Evolutionary conservation across 2,113 vertebrate genomes (phyloP).

Genomic region (Sylvietta virens): DNA sequence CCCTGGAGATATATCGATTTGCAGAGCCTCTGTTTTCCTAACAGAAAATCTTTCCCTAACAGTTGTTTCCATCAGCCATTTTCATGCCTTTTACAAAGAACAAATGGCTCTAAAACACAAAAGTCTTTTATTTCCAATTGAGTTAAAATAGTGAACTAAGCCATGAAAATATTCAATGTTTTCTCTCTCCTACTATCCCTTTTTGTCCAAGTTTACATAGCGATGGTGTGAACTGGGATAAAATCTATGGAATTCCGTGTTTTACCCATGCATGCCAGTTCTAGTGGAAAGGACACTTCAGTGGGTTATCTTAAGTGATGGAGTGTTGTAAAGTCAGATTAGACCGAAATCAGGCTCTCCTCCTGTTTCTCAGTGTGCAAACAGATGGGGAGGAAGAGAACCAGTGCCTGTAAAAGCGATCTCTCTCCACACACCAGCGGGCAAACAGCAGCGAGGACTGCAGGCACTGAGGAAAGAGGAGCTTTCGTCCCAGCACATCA

Average conservation of each 20-base stretch:
- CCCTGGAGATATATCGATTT: not conserved
- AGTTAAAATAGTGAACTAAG: not conserved
- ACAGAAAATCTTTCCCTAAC: not conserved
- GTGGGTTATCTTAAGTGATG: not conserved
- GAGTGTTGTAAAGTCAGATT: not conserved
- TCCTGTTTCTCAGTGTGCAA: not conserved
- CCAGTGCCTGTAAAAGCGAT: not conserved
- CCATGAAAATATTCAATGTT: not conserved
- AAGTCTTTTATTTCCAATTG: not conserved
- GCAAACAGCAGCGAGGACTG: not conserved
- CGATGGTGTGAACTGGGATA: not conserved
- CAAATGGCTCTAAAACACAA: not conserved
- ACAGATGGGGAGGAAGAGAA: not conserved
- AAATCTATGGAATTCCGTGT: not conserved
- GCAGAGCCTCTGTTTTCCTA: not conserved
- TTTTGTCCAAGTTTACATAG: not conserved
- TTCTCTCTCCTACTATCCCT: not conserved
- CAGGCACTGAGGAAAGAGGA: not conserved
- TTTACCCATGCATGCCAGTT: not conserved
- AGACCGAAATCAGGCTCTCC: not conserved
- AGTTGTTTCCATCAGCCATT: not conserved
- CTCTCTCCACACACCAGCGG: not conserved
- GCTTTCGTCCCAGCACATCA: not conserved
- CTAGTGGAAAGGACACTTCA: not conserved
- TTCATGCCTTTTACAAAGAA: not conserved